Conservation (phyloP, 2,797 vertebrate species). For the Lepilemur septentrionalis region DNA sequence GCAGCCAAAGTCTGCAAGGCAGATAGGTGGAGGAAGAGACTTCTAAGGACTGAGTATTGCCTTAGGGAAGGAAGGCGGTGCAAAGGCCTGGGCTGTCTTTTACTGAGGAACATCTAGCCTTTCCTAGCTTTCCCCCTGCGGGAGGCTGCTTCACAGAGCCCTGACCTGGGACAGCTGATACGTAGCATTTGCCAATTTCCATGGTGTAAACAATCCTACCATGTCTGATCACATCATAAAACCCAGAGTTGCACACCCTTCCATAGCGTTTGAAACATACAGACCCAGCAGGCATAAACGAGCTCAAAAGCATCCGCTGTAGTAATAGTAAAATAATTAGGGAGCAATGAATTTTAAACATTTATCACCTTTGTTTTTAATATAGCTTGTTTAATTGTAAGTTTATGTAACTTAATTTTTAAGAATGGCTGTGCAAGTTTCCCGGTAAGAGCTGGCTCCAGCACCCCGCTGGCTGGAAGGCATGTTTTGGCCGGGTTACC, state of each 20-base stretch:
- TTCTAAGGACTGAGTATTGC: neutral
- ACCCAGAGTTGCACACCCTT: neutral
- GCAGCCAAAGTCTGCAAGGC: neutral
- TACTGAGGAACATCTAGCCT: neutral
- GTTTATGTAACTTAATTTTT: neutral
- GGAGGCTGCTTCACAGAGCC: neutral
- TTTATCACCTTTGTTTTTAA: constrained; percentile 3
- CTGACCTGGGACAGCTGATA: neutral
- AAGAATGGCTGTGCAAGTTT: neutral
- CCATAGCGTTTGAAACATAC: neutral
- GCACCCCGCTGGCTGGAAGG: neutral
- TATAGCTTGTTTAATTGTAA: neutral
- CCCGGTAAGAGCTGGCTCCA: neutral
- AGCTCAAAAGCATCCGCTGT: neutral
- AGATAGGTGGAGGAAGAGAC: neutral
- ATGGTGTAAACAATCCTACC: neutral
- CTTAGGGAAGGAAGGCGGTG: neutral
- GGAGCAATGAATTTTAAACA: neutral
- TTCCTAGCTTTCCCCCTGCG: neutral
- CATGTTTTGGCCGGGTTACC: neutral
- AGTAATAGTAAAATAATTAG: neutral
- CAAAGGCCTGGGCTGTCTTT: neutral
- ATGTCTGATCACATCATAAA: neutral
- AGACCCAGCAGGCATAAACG: neutral
- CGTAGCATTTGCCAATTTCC: neutral